Evolutionary conservation across 2,888 invertebrate genomes (phyloP).

Genomic region (Andrena bucephala): DNA sequence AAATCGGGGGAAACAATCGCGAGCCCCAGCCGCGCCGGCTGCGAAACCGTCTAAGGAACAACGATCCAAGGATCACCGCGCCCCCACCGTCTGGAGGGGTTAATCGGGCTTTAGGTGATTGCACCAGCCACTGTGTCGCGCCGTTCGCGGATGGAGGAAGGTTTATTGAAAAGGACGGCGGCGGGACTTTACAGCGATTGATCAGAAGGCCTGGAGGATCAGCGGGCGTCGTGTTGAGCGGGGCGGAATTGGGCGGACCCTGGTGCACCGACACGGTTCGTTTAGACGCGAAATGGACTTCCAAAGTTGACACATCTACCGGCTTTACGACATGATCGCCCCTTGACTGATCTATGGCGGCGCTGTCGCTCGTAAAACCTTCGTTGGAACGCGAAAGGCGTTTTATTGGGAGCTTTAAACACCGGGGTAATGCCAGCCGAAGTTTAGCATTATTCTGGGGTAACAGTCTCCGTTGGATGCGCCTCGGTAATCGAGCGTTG

Average conservation of each 20-base stretch:
- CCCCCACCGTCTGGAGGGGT: constrained; percentile 1
- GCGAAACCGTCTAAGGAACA: neutral
- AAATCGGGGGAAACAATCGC: constrained; percentile 19
- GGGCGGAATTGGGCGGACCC: constrained; percentile 11
- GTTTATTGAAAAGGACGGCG: constrained; percentile 60
- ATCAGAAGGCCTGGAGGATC: constrained; percentile 24
- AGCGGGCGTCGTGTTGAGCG: constrained; percentile 21
- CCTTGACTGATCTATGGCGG: constrained; percentile 18
- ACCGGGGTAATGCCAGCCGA: neutral
- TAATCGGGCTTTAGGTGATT: constrained; percentile 46
- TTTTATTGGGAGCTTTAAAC: constrained; percentile 9
- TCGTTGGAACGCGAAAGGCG: neutral
- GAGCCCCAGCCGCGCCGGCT: neutral
- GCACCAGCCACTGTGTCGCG: constrained; percentile 47
- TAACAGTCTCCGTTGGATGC: neutral
- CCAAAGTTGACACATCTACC: constrained; percentile 39
- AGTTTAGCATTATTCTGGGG: neutral
- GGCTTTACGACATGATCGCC: constrained; percentile 48
- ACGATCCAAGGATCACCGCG: constrained; percentile 5
- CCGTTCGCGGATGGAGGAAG: constrained; percentile 53
- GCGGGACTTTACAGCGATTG: constrained; percentile 46
- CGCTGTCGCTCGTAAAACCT: constrained; percentile 32
- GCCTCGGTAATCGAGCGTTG: too few relatives aligned
- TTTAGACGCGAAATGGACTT: constrained; percentile 36
- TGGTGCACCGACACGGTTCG: constrained; percentile 35